phyloP scores from a whole-genome alignment of 2,113 vertebrate species.

The Ardeotis arabs region DNA sequence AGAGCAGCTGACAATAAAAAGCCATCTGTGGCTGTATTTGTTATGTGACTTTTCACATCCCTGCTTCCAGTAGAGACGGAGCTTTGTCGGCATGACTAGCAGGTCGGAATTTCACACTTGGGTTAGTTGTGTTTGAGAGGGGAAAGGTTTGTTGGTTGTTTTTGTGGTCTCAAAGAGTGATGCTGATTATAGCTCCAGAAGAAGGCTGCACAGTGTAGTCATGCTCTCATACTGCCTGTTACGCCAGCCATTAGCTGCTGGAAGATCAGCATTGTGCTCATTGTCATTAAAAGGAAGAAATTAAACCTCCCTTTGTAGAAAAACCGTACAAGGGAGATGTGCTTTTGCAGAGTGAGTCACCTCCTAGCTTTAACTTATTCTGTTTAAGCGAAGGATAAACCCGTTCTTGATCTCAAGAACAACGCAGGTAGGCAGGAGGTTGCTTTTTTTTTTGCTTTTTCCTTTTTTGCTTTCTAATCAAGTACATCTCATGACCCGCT shows the following conservation, averaged over 20 bases:
- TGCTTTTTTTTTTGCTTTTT: background rate
- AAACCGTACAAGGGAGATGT: slow-evolving; percentile 31
- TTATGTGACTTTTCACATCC: background rate
- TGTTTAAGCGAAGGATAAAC: slow-evolving; percentile 35
- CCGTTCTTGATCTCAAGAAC: slow-evolving; percentile 17
- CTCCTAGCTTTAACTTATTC: slow-evolving; percentile 28
- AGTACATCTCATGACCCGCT: slow-evolving; percentile 16
- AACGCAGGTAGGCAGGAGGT: slow-evolving; percentile 12
- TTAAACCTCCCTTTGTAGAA: slow-evolving; percentile 31
- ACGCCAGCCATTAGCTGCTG: slow-evolving; percentile 40
- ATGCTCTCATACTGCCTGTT: slow-evolving; percentile 14
- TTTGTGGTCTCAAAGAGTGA: background rate
- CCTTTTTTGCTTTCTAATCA: slow-evolving; percentile 4
- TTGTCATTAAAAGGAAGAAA: slow-evolving; percentile 43
- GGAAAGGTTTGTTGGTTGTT: background rate
- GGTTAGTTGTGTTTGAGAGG: background rate
- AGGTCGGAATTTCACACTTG: background rate
- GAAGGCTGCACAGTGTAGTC: background rate
- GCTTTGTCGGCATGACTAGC: background rate
- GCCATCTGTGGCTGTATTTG: background rate
- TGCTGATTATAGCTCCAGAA: background rate
- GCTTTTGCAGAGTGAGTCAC: slow-evolving; percentile 61
- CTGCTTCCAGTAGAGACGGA: background rate
- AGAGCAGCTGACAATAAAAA: background rate
- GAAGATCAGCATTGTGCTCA: slow-evolving; percentile 21